Evolutionary conservation across 2,888 invertebrate genomes (phyloP).

Genomic region (Crossocerus cetratus): DNA sequence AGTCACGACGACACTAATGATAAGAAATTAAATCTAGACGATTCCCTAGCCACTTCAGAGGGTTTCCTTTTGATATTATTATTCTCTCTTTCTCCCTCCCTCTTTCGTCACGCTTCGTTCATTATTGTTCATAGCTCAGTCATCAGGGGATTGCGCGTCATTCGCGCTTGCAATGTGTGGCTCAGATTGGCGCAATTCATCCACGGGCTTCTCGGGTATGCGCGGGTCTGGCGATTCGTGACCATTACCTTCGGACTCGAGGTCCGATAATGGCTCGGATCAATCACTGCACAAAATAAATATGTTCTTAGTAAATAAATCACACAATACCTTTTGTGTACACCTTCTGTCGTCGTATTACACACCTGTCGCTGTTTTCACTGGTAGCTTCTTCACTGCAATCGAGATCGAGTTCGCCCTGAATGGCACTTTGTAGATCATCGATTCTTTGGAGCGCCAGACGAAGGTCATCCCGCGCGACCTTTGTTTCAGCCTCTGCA

Average conservation of each 20-base stretch:
- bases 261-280: conserved; percentile 69
- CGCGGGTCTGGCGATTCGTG: conserved; percentile 49
- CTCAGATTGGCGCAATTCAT: conserved; percentile 32
- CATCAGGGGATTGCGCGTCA: conserved; percentile 1
- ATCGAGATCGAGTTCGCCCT: conserved; percentile 86
- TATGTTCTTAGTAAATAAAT: not conserved
- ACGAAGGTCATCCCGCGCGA: conserved; percentile 88
- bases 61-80: conserved; percentile 4
- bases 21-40: conserved; percentile 27
- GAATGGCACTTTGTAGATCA: conserved; percentile 94
- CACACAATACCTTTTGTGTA: not conserved
- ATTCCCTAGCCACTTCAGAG: conserved; percentile 8
- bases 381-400: conserved; percentile 79
- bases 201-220: conserved; percentile 37
- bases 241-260: conserved; percentile 64
- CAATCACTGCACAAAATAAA: conserved; percentile 65
- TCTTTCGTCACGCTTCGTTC: not conserved
- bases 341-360: not conserved
- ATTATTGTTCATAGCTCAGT: conserved; percentile 1
- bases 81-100: not conserved
- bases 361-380: conserved; percentile 82
- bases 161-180: conserved; percentile 17
- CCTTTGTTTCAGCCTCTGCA: conserved; percentile 84
- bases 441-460: conserved; percentile 93
- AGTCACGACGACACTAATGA: conserved; percentile 15